Conservation (phyloP, 2,113 vertebrate genomes). For the Amblyopsis rosae region DNA sequence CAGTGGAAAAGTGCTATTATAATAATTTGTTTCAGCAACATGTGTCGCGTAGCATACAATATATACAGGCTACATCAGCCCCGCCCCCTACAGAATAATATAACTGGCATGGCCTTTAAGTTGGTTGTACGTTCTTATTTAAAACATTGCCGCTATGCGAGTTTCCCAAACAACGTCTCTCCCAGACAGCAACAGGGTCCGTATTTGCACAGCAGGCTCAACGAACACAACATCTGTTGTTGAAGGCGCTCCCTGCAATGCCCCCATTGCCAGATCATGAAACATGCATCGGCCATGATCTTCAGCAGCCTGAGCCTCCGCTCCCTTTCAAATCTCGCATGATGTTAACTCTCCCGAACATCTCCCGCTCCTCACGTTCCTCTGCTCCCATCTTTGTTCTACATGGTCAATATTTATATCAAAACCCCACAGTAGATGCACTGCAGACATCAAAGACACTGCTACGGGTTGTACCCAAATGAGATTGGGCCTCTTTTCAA, state of each 20-base stretch:
- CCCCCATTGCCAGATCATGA: slow-evolving; percentile 32
- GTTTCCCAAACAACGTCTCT: too few relatives aligned
- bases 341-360: slow-evolving; percentile 34
- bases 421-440: slow-evolving; percentile 35
- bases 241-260: slow-evolving; percentile 18
- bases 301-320: background rate
- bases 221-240: slow-evolving; percentile 14
- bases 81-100: too few relatives aligned
- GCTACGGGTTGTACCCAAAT: slow-evolving; percentile 22
- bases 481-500: slow-evolving; percentile 49
- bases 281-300: slow-evolving; percentile 59
- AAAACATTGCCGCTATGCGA: too few relatives aligned
- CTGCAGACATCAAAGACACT: slow-evolving; percentile 54
- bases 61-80: too few relatives aligned
- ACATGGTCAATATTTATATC: slow-evolving; percentile 55
- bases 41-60: too few relatives aligned
- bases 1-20: too few relatives aligned
- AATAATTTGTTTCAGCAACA: too few relatives aligned
- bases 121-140: too few relatives aligned
- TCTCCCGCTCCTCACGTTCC: slow-evolving; percentile 31
- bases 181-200: slow-evolving; percentile 20
- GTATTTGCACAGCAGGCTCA: background rate
- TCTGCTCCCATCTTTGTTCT: slow-evolving; percentile 45
- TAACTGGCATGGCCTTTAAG: too few relatives aligned
- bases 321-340: slow-evolving; percentile 34